These are phyloP conservation scores for Phylloscopus collybita DNA, from an alignment of 2,797 vertebrate genomes.

Conservation along the genomic window DNA sequence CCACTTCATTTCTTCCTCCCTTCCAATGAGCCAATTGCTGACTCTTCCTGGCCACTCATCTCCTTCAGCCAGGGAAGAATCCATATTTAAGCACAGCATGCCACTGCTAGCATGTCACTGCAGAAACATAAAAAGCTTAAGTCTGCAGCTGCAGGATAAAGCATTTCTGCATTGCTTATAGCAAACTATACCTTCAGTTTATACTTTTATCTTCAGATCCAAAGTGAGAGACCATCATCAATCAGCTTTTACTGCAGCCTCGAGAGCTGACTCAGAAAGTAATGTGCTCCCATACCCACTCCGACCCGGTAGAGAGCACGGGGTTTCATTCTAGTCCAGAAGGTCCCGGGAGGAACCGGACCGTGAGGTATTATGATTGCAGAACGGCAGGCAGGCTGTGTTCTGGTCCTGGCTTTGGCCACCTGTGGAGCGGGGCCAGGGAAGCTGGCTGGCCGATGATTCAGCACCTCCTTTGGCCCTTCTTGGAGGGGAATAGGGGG, in stretches of 20 bases:
- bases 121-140: neutral
- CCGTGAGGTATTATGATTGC: accelerated
- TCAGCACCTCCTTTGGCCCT: neutral
- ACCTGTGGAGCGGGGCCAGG: neutral
- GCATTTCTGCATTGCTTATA: neutral
- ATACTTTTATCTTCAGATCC: neutral
- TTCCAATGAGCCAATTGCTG: neutral
- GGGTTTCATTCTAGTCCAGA: neutral
- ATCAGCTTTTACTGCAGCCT: neutral
- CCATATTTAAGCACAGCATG: neutral
- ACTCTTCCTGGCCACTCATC: neutral
- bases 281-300: neutral
- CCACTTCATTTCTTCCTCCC: neutral
- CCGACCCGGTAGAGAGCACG: accelerated
- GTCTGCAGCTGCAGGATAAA: neutral
- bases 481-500: accelerated
- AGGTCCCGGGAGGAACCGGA: neutral
- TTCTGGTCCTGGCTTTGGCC: neutral
- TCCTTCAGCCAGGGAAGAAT: neutral
- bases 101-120: neutral
- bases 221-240: neutral
- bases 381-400: neutral
- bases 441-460: neutral
- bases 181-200: neutral
- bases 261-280: neutral